phyloP scores from a whole-genome alignment of 2,113 vertebrate species.

The Pogonocichla stellata region DNA sequence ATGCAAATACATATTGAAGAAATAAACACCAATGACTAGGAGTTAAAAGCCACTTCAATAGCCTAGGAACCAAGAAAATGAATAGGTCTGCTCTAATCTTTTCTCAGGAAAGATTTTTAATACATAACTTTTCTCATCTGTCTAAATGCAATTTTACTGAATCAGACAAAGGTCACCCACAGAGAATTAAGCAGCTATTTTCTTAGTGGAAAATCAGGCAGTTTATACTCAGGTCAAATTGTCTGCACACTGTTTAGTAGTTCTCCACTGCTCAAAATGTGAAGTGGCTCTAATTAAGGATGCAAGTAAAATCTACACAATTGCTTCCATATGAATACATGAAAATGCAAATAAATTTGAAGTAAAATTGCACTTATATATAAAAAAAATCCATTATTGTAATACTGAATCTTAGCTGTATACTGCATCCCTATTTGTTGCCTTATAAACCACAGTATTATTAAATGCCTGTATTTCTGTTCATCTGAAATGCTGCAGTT shows the following conservation, averaged over 20 bases:
- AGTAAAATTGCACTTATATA: background rate
- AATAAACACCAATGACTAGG: background rate
- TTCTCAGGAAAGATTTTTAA: background rate
- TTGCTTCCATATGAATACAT: background rate
- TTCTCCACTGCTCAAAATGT: background rate
- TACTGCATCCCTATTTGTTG: background rate
- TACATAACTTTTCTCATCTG: background rate
- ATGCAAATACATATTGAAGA: background rate
- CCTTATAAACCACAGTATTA: background rate
- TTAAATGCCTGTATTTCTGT: background rate
- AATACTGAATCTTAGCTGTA: background rate
- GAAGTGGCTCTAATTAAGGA: background rate
- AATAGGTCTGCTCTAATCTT: background rate
- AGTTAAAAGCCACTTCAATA: background rate
- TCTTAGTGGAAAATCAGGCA: background rate
- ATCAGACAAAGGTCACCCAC: background rate
- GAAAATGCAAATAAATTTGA: background rate
- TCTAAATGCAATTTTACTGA: background rate
- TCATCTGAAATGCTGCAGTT: background rate
- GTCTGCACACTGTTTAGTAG: background rate
- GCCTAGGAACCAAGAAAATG: background rate
- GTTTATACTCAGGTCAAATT: background rate
- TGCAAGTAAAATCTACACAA: background rate
- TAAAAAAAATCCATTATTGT: background rate
- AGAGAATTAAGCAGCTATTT: slow-evolving; percentile 4